phyloP scores from a whole-genome alignment of 2,888 invertebrate genomes.

The Tridacna crocea region DNA sequence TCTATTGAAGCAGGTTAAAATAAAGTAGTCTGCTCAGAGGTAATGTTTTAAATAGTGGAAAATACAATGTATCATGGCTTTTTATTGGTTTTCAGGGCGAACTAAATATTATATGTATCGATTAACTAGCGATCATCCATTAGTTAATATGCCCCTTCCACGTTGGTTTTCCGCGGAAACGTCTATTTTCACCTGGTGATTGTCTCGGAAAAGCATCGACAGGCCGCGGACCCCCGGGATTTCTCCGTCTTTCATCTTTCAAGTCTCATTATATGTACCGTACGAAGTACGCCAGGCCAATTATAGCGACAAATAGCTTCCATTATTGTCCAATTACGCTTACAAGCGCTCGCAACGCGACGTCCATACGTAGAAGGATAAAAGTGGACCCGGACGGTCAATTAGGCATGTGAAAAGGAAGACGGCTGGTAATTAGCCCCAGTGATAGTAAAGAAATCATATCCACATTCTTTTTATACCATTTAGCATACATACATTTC shows the following conservation, averaged over 20 bases:
- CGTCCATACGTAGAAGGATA: conserved; percentile 23
- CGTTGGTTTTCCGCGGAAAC: not conserved
- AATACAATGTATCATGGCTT: not conserved
- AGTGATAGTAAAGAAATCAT: too few relatives aligned
- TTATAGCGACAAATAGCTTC: conserved; percentile 61
- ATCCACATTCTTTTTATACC: too few relatives aligned
- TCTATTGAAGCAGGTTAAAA: too few relatives aligned
- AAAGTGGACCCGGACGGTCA: conserved; percentile 54
- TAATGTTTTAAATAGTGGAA: too few relatives aligned
- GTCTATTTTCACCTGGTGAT: conserved; percentile 15
- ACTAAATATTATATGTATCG: not conserved
- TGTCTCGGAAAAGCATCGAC: conserved; percentile 18
- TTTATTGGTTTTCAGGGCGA: not conserved
- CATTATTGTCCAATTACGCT: conserved; percentile 58
- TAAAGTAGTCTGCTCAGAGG: too few relatives aligned
- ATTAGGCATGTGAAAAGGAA: conserved; percentile 57
- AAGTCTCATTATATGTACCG: conserved; percentile 48
- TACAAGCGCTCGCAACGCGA: conserved; percentile 43
- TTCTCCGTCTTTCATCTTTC: conserved; percentile 56
- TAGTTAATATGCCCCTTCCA: not conserved
- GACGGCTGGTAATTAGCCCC: conserved; percentile 50
- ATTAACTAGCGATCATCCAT: not conserved
- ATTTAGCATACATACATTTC: too few relatives aligned
- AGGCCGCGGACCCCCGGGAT: conserved; percentile 55
- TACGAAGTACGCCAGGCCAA: conserved; percentile 54